Evolutionary conservation across 2,888 invertebrate species (phyloP).

Genomic region (Daptonema setosum): DNA sequence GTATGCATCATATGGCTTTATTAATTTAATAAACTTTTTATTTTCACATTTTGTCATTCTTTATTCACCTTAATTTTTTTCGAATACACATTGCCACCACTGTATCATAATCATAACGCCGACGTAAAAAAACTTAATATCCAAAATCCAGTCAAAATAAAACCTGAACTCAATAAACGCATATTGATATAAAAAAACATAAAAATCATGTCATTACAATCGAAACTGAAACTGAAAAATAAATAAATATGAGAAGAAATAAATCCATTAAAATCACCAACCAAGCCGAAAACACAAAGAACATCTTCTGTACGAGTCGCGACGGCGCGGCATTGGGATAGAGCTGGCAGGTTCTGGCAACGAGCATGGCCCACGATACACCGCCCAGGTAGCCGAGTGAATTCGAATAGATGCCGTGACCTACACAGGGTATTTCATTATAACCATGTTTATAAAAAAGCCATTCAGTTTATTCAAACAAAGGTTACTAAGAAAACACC

Average conservation of each 20-base stretch:
- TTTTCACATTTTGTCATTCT: too few relatives aligned
- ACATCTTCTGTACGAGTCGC: conserved; percentile 88
- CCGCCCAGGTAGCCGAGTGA: conserved; percentile 77
- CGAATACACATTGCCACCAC: too few relatives aligned
- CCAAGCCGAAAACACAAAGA: conserved; percentile 92
- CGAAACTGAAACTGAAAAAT: too few relatives aligned
- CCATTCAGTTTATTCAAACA: neutral
- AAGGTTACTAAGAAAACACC: conserved; percentile 3
- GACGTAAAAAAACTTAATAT: too few relatives aligned
- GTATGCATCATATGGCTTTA: too few relatives aligned
- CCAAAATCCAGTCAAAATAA: too few relatives aligned
- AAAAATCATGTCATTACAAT: too few relatives aligned
- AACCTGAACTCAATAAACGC: too few relatives aligned
- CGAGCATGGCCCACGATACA: conserved; percentile 98
- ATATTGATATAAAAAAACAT: too few relatives aligned
- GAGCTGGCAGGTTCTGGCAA: conserved; percentile 86
- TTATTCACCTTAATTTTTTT: too few relatives aligned
- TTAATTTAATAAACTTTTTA: too few relatives aligned
- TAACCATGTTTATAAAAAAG: neutral
- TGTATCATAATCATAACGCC: too few relatives aligned
- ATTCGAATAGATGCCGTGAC: conserved; percentile 91
- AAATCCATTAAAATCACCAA: conserved; percentile 12
- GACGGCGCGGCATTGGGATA: conserved; percentile 90
- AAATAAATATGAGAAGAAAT: conserved; percentile 2
- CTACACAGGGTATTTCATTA: conserved; percentile 39